These are phyloP conservation scores for Bostrychus sinensis DNA, from an alignment of 2,113 vertebrate genomes.

Conservation along the genomic window DNA sequence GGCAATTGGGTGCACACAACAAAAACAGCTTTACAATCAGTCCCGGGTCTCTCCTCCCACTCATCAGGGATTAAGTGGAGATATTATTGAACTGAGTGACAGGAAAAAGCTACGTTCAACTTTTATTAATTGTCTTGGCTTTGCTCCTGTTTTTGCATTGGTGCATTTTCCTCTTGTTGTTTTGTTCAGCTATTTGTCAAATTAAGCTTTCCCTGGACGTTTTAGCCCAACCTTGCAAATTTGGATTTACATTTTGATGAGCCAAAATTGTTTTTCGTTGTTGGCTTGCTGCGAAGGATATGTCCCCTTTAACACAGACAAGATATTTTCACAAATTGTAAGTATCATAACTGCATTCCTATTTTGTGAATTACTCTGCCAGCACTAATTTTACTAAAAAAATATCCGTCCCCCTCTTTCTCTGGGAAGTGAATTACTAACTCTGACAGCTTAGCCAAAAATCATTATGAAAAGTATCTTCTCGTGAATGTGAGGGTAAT, in stretches of 20 bases:
- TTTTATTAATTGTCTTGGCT: background rate
- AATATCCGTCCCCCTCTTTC: constrained; percentile 4
- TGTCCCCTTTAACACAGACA: background rate
- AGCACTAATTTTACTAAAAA: constrained; percentile 8
- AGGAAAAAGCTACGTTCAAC: background rate
- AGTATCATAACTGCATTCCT: too few relatives aligned
- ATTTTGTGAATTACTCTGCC: background rate
- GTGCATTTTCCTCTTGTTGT: background rate
- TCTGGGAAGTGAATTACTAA: constrained; percentile 7
- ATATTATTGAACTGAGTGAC: constrained; percentile 16
- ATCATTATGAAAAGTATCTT: constrained; percentile 5
- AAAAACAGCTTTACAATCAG: constrained; percentile 33
- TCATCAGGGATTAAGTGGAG: constrained; percentile 10
- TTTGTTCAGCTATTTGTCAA: background rate
- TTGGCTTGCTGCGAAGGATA: background rate
- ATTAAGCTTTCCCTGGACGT: background rate
- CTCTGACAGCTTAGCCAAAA: background rate
- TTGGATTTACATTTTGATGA: background rate
- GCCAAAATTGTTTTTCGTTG: background rate
- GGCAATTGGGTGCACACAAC: constrained; percentile 19
- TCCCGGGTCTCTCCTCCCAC: background rate
- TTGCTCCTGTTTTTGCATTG: background rate
- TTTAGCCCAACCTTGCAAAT: background rate
- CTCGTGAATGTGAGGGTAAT: background rate
- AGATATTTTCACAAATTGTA: background rate